Conservation (phyloP, 2,888 invertebrate genomes). For the Fabriciana adippe region DNA sequence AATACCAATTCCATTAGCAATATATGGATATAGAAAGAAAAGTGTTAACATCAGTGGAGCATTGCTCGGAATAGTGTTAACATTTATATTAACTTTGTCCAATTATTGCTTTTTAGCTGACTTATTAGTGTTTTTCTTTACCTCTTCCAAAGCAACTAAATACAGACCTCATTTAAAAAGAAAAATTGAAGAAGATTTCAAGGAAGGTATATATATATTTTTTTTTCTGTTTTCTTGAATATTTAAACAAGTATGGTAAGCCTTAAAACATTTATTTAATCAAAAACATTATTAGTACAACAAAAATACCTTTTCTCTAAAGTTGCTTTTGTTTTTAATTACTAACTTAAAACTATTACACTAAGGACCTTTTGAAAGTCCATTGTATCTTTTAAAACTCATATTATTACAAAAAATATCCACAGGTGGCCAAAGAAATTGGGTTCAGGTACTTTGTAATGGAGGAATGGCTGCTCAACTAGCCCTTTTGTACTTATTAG, state of each 20-base stretch:
- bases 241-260: background rate
- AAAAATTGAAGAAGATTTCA: constrained; percentile 88
- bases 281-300: too few relatives aligned
- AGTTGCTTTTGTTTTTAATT: too few relatives aligned
- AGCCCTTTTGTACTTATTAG: constrained; percentile 88
- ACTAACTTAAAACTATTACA: too few relatives aligned
- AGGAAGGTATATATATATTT: constrained; percentile 83
- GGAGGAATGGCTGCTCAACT: constrained; percentile 93
- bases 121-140: constrained; percentile 89
- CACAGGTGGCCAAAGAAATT: constrained; percentile 91
- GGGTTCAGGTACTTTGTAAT: constrained; percentile 95
- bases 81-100: constrained; percentile 89
- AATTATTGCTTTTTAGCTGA: constrained; percentile 89
- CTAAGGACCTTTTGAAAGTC: background rate
- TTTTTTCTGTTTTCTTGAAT: background rate
- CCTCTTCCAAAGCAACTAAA: constrained; percentile 91
- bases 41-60: constrained; percentile 88
- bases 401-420: constrained; percentile 32
- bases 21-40: constrained; percentile 86
- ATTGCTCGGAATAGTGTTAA: constrained; percentile 86
- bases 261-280: background rate
- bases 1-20: constrained; percentile 84
- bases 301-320: too few relatives aligned
- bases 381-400: background rate
- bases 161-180: constrained; percentile 85